phyloP scores from a whole-genome alignment of 2,113 vertebrate species.

The Nothoprocta pentlandii region DNA sequence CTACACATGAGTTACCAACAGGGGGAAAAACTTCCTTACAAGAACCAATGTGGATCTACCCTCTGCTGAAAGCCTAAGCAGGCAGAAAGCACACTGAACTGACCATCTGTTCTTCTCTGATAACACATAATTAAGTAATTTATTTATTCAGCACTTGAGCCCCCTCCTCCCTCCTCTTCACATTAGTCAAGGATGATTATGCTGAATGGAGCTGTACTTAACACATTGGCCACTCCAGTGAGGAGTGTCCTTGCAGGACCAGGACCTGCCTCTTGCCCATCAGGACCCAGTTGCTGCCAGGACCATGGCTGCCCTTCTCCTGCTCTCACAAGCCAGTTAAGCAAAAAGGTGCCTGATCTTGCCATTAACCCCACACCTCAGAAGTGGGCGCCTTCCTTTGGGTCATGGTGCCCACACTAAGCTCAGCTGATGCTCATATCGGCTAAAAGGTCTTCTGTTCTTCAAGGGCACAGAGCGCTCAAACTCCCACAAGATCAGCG shows the following conservation, averaged over 20 bases:
- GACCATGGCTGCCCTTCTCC: background rate
- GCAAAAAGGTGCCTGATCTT: background rate
- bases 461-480: background rate
- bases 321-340: background rate
- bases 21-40: background rate
- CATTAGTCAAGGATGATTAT: constrained; percentile 75
- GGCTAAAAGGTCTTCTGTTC: background rate
- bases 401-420: background rate
- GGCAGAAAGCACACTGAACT: constrained; percentile 60
- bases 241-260: constrained; percentile 48
- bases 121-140: constrained; percentile 77
- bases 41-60: background rate
- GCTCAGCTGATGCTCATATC: background rate
- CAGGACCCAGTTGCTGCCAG: rapidly evolving
- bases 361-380: background rate
- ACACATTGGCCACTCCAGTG: constrained; percentile 50
- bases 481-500: background rate
- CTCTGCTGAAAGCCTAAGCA: constrained; percentile 52
- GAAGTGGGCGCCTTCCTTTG: background rate
- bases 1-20: background rate
- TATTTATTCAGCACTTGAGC: constrained; percentile 76
- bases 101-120: constrained; percentile 76
- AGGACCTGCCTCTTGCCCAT: constrained; percentile 53
- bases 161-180: constrained; percentile 38
- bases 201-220: constrained; percentile 71